phyloP scores from a whole-genome alignment of 2,888 invertebrate species.

The Vandiemenella viatica region DNA sequence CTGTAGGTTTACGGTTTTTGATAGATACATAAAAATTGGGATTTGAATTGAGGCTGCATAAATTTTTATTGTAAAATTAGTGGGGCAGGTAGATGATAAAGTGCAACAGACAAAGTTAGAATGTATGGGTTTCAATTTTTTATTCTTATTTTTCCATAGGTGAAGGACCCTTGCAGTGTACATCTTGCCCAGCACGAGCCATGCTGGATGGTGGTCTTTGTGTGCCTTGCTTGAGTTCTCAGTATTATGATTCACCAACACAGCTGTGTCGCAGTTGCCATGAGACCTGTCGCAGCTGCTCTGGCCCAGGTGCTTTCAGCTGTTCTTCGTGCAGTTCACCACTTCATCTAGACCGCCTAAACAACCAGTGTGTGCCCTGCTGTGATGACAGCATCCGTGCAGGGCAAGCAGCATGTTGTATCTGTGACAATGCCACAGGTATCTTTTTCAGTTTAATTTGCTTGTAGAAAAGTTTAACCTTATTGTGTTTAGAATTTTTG shows the following conservation, averaged over 20 bases:
- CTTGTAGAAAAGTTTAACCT: not conserved
- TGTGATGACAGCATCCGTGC: constrained; percentile 38
- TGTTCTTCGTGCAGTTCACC: constrained; percentile 51
- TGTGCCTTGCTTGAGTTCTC: constrained; percentile 58
- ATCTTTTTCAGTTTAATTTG: constrained; percentile 23
- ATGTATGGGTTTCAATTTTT: no score
- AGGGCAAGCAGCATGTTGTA: constrained; percentile 44
- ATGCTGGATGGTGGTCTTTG: constrained; percentile 60
- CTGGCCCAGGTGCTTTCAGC: constrained; percentile 51
- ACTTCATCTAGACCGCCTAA: constrained; percentile 48
- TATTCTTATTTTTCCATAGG: constrained; percentile 30
- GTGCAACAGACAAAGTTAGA: no score
- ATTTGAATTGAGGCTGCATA: no score
- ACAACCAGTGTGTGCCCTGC: constrained; percentile 62
- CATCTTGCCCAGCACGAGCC: constrained; percentile 53
- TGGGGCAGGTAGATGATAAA: no score
- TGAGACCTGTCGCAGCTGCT: constrained; percentile 48
- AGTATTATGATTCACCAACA: constrained; percentile 53
- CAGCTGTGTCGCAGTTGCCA: constrained; percentile 54
- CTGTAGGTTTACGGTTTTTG: no score
- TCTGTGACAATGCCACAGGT: constrained; percentile 55
- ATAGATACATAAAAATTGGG: no score
- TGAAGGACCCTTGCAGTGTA: constrained; percentile 58
- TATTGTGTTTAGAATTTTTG: not conserved
- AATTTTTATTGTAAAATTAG: no score